Percentiles rank a stretch among this genome's conserved stretches.
These are phyloP conservation scores for Eupeodes latifasciatus DNA, from an alignment of 2,888 invertebrate genomes.

Conservation along the genomic window DNA sequence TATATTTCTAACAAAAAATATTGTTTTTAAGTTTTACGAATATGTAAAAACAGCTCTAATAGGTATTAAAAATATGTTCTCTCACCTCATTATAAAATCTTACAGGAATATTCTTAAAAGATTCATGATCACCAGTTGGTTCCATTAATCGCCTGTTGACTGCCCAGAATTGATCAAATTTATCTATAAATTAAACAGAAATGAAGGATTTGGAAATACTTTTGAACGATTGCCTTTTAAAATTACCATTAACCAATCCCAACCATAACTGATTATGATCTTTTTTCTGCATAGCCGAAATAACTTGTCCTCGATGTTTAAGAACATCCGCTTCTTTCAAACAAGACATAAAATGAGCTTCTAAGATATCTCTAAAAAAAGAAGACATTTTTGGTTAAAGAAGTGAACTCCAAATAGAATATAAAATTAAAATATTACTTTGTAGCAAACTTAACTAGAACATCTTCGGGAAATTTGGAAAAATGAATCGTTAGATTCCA, in stretches of 20 bases:
- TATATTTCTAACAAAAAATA: too few species aligned
- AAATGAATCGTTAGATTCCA: constrained; percentile 98
- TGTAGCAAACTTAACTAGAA: constrained; percentile 93
- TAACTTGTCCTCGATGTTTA: constrained; percentile 96
- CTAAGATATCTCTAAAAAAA: constrained; percentile 91
- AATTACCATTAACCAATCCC: constrained; percentile 94
- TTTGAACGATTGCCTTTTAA: background rate
- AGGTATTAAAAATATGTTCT: background rate
- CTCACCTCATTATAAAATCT: constrained; percentile 89
- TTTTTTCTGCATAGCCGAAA: constrained; percentile 96
- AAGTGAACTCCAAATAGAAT: background rate
- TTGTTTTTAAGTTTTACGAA: too few species aligned
- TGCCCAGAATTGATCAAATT: constrained; percentile 99
- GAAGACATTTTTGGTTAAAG: constrained; percentile 8
- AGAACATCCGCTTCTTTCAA: constrained; percentile 99
- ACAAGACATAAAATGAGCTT: constrained; percentile 97
- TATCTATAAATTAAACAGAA: constrained; percentile 87
- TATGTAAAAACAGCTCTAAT: too few species aligned
- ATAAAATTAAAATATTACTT: constrained; percentile 86
- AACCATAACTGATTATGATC: constrained; percentile 98
- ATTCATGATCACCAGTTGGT: constrained; percentile 90
- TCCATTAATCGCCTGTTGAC: constrained; percentile 98
- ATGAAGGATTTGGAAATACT: background rate
- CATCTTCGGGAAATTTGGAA: constrained; percentile 95
- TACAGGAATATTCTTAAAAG: constrained; percentile 95